Percentiles rank a stretch among this genome's conserved stretches.
Conservation (phyloP, 2,797 vertebrate genomes). For the Liasis olivaceus region DNA sequence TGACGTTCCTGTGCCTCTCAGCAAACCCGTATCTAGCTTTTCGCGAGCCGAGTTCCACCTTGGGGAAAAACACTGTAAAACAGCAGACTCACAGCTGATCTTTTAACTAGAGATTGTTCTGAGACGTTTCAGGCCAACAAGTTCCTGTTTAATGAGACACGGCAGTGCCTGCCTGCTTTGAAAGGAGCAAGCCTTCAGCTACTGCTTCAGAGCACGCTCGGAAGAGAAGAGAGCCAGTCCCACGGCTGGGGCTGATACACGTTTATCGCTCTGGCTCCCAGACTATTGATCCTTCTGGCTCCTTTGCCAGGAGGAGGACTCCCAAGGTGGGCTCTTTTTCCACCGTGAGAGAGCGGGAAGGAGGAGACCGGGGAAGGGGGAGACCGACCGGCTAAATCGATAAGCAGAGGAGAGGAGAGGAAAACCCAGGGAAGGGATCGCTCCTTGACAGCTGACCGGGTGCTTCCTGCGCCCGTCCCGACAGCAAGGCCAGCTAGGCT, state of each 20-base stretch:
- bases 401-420: background rate
- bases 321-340: background rate
- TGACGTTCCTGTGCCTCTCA: background rate
- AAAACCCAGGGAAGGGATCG: background rate
- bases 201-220: background rate
- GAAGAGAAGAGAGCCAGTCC: background rate
- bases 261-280: background rate
- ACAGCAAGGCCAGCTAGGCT: background rate
- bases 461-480: background rate
- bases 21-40: background rate
- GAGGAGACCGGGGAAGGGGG: background rate
- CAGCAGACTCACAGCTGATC: background rate
- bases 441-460: background rate
- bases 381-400: background rate
- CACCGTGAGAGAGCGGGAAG: background rate
- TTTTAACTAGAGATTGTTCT: background rate
- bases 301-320: background rate
- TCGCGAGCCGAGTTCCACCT: background rate
- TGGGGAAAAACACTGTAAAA: background rate
- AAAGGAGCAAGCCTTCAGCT: background rate
- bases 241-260: background rate
- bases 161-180: background rate
- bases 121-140: background rate
- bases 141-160: background rate
- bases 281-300: background rate